Evolutionary conservation across 2,113 vertebrate species (phyloP), one percentile per base, ranked within the genome.

Genomic region (Murina feae): DNA sequence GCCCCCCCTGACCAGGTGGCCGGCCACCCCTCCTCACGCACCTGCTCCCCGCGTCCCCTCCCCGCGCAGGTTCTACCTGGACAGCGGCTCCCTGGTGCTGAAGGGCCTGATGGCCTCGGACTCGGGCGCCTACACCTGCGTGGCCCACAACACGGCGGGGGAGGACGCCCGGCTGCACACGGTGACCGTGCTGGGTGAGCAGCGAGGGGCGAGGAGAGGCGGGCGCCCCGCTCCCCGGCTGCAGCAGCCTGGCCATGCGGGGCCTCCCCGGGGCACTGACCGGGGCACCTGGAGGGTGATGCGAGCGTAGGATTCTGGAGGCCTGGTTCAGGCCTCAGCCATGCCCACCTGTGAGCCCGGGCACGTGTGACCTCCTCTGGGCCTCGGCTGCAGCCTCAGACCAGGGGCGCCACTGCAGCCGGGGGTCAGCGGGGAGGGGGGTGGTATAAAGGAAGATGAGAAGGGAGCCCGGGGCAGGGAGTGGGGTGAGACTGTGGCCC

Each of bases 101-200:
- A 98, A 98, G 94, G 98, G 92, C 21, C 97, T 99, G 47, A 97
- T 42, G 47, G 96, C 98, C 0, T 97, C 98, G 0, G 98, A 99
- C 95, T 98, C 99, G 0, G 99, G 99, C 1, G 98, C 98, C 0
- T 99, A 99, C 97, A 99, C 98, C 14, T 99, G 99, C 76, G 89
- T 99, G 97, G 99, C 99, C 23, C 97, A 76, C 53, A 99, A 98
- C 95, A 55, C 96, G 0, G 98, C 97, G 0, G 99, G 99, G 0
- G 99, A 99, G 94, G 99, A 99, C 0, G 96, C 98, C 66, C 98
- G 97, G 96, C 97, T 99, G 86, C 99, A 98, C 98, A 98, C 97
- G 0, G 95, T 99, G 84, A 98, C 96, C 0, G 98, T 99, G 42
- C 97, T 99, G 63, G 98, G 99, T 99, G 86, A 98, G 99, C 65